These are phyloP conservation scores for Nematopogon swammerdamellus DNA, from an alignment of 2,888 invertebrate genomes.

Conservation along the genomic window DNA sequence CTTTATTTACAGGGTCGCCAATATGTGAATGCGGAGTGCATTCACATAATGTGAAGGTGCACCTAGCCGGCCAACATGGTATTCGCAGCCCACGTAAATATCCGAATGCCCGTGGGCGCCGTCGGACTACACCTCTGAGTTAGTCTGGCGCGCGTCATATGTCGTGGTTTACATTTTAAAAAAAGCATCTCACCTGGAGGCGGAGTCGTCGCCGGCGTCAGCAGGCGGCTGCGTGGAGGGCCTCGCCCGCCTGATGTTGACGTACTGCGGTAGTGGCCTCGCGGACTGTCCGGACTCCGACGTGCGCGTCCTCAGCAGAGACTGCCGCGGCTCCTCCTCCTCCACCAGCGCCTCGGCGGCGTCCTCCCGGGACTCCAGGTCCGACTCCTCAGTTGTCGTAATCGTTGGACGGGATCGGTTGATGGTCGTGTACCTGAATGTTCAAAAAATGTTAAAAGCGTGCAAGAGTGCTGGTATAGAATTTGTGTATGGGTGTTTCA, in stretches of 20 bases:
- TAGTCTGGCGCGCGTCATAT: too few relatives aligned
- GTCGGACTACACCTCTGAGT: too few relatives aligned
- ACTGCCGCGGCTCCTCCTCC: conserved; percentile 11
- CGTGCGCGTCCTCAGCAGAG: conserved; percentile 16
- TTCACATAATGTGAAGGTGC: too few relatives aligned
- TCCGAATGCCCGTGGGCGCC: too few relatives aligned
- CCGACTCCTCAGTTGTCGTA: conserved; percentile 24
- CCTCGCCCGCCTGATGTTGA: conserved; percentile 66
- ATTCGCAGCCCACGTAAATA: too few relatives aligned
- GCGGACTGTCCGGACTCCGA: conserved; percentile 16
- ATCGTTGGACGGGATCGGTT: conserved; percentile 58
- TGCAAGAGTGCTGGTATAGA: too few relatives aligned
- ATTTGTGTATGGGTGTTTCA: too few relatives aligned
- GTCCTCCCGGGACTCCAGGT: conserved; percentile 20
- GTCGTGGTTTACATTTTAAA: too few relatives aligned
- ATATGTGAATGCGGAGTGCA: too few relatives aligned
- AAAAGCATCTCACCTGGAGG: conserved; percentile 24
- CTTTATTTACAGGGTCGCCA: too few relatives aligned
- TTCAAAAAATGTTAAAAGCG: background rate
- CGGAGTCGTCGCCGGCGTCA: conserved; percentile 35
- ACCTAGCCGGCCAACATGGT: too few relatives aligned
- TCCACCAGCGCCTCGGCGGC: conserved; percentile 23
- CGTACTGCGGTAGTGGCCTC: conserved; percentile 59
- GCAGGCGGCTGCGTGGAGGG: conserved; percentile 37
- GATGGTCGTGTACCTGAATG: conserved; percentile 53